Base-by-base conservation (phyloP, 2,797 vertebrate species). In the Erethizon dorsatum region DNA sequence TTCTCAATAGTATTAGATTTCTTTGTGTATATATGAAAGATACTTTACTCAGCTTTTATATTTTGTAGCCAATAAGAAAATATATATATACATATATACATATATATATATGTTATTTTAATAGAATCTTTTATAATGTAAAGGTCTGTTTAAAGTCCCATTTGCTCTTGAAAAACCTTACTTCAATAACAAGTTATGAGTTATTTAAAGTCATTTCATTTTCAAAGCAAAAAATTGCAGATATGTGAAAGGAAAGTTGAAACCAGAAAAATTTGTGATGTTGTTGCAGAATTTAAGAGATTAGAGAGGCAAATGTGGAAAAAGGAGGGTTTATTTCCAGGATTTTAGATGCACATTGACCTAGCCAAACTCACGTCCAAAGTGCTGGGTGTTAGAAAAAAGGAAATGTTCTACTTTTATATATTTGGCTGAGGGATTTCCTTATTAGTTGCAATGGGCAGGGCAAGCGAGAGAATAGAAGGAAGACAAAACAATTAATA, bases 151-250 rank as follows among this genome's bases (percentile, higher is more conserved):
- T 96, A 56, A 94, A 96, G 12, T 82, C 9, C 83, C 26, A 95
- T 93, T 97, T 98, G 5, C 75, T 92, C 92, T 97, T 96, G 94
- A 95, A 83, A 91, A 79, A 71, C 28, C 33, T 97, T 69, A 83
- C 57, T 88, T 95, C 41, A 18, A 22, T 91, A 97, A 78, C 33
- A 89, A 8, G 47, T 80, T 82, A 95, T 41, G 8, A 71, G 59
- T 95, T 9, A 41, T 95, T 50, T 31, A 61, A 0, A 96, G 69
- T 54, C 10, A 54, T 54, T 54, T 90, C 59, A 96, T 77, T 96
- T 86, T 93, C 56, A 89, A 82, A 89, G 10, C 26, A 63, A 88
- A 91, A 47, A 22, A 6, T 90, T 91, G 83, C 56, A 41, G n/a
- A 28, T 93, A 83, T 80, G 57, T 69, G 78, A 83, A 85, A 89